phyloP scores from a whole-genome alignment of 2,113 vertebrate genomes.

The Saimiri boliviensis region DNA sequence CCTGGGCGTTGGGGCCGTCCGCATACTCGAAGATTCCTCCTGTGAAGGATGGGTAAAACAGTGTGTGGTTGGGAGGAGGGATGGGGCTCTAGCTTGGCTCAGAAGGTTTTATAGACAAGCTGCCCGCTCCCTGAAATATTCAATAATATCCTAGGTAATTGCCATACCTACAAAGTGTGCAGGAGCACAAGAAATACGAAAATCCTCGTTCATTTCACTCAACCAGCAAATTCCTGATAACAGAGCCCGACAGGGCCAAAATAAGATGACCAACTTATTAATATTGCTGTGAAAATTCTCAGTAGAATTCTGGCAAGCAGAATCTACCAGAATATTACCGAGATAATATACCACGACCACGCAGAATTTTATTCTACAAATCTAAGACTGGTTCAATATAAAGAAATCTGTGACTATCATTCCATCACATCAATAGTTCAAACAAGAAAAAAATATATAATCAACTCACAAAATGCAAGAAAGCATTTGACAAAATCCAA shows the following conservation, averaged over 20 bases:
- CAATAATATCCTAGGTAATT: not conserved
- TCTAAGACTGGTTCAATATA: conserved; percentile 43
- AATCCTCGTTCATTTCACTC: conserved; percentile 32
- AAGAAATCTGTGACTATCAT: conserved; percentile 63
- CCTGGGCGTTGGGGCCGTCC: conserved; percentile 92
- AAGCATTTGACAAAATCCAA: conserved; percentile 55
- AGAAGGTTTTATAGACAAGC: not conserved
- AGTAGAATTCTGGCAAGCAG: conserved; percentile 9
- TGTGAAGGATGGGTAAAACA: conserved; percentile 80
- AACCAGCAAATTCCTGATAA: conserved; percentile 37
- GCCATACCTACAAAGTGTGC: not conserved
- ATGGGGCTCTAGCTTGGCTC: not conserved
- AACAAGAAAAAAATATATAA: not conserved
- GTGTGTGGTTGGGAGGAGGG: not conserved
- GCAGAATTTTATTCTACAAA: conserved; percentile 36
- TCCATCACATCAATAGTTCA: conserved; percentile 34
- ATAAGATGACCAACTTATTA: conserved; percentile 52
- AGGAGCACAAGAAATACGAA: not conserved
- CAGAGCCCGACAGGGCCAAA: conserved; percentile 1
- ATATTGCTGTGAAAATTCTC: conserved; percentile 56
- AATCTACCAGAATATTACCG: conserved; percentile 54
- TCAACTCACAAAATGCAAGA: conserved; percentile 42
- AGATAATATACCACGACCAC: conserved; percentile 51
- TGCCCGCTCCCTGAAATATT: not conserved
- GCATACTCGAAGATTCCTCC: conserved; percentile 98